A percentile compares a stretch with the other conserved stretches of the same genome.
phyloP scores from a whole-genome alignment of 2,113 vertebrate genomes.

The Thomomys bottae region DNA sequence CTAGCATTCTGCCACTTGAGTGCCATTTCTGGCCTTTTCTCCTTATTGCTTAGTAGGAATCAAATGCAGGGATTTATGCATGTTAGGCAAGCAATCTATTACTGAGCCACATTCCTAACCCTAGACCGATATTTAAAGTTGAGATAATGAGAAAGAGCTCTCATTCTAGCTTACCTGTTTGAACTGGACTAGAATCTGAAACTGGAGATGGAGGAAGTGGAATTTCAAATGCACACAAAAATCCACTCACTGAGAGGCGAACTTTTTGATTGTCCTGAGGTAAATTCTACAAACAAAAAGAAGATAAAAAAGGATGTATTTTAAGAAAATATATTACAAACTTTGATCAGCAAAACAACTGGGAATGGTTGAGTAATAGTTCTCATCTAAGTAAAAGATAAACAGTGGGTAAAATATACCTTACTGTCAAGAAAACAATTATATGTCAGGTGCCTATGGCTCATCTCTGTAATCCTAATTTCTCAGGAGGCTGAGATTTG shows the following conservation, averaged over 20 bases:
- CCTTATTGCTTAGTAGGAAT: too few relatives aligned
- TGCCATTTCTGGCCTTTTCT: too few relatives aligned
- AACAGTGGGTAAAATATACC: constrained; percentile 25
- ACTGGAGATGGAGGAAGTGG: constrained; percentile 94
- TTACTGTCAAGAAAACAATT: background rate
- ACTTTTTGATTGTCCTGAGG: constrained; percentile 99
- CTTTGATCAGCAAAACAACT: constrained; percentile 15
- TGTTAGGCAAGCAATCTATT: too few relatives aligned
- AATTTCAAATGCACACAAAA: constrained; percentile 96
- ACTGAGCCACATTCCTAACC: too few relatives aligned
- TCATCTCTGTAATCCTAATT: too few relatives aligned
- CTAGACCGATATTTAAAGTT: constrained; percentile 8
- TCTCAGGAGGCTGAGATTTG: too few relatives aligned
- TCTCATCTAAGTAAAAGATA: constrained; percentile 55
- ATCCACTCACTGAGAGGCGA: constrained; percentile 93
- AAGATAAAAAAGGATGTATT: constrained; percentile 21
- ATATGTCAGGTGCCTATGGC: too few relatives aligned
- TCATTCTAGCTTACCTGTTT: constrained; percentile 88
- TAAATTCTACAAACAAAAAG: constrained; percentile 89
- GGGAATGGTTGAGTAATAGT: background rate
- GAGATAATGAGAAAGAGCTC: constrained; percentile 7
- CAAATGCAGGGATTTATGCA: too few relatives aligned
- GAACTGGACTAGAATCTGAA: constrained; percentile 90
- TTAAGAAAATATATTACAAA: background rate
- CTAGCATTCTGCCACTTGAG: too few relatives aligned